These are phyloP conservation scores for Podabrus alpinus DNA, from an alignment of 2,888 invertebrate species.

Conservation along the genomic window DNA sequence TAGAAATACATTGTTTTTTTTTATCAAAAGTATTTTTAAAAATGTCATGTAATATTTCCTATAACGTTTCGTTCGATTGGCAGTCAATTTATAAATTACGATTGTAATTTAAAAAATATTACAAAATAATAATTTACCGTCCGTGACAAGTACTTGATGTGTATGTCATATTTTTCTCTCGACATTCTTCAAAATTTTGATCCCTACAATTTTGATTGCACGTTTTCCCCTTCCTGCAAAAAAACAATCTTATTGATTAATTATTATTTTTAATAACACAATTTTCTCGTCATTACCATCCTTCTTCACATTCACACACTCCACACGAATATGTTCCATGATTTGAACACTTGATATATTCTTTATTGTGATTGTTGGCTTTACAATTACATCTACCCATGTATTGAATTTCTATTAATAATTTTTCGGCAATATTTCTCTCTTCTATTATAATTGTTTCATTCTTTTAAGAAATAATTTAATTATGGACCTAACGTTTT, in stretches of 20 bases:
- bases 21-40: too few species aligned
- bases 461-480: constrained; percentile 40
- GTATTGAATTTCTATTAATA: constrained; percentile 70
- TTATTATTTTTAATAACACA: neutral
- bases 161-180: constrained; percentile 36
- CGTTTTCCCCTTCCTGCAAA: constrained; percentile 59
- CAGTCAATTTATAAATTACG: too few species aligned
- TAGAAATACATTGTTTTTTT: too few species aligned
- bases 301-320: constrained; percentile 35
- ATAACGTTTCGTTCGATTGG: too few species aligned
- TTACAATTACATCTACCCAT: constrained; percentile 56
- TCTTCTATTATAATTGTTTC: constrained; percentile 72
- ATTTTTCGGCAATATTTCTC: constrained; percentile 70
- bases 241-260: constrained; percentile 1
- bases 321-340: constrained; percentile 61
- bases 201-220: constrained; percentile 59
- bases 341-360: constrained; percentile 48
- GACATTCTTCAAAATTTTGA: constrained; percentile 43
- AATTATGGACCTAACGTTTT: neutral
- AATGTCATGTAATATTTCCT: too few species aligned
- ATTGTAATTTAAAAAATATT: neutral
- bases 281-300: constrained; percentile 34
- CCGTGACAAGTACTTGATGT: constrained; percentile 39
- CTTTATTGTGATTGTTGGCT: constrained; percentile 69
- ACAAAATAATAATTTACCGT: constrained; percentile 23